Evolutionary conservation across 2,797 vertebrate genomes (phyloP).

Genomic region (Liasis olivaceus): DNA sequence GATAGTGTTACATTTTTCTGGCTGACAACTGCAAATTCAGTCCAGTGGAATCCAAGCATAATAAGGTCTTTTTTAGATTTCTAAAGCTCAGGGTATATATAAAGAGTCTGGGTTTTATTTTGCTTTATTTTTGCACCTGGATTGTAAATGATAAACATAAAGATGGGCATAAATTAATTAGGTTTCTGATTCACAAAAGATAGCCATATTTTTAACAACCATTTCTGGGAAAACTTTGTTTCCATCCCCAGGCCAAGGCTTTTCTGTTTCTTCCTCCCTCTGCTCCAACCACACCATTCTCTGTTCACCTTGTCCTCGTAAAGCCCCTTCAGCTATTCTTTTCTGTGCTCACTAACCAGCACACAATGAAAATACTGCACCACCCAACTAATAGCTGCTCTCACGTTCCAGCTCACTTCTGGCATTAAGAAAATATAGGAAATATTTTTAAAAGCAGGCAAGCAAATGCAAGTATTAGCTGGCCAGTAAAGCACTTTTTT

Average conservation of each 20-base stretch:
- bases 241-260: background rate
- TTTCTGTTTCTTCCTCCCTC: background rate
- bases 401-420: background rate
- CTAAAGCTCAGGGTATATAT: slow-evolving; percentile 10
- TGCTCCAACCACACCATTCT: background rate
- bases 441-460: background rate
- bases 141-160: background rate
- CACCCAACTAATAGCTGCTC: background rate
- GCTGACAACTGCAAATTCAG: slow-evolving; percentile 49
- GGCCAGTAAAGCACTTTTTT: background rate
- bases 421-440: background rate
- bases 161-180: background rate
- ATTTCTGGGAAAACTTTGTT: background rate
- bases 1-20: slow-evolving; percentile 44
- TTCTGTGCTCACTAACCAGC: background rate
- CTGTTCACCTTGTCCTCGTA: background rate
- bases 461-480: background rate
- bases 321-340: background rate
- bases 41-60: slow-evolving; percentile 11
- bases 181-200: background rate
- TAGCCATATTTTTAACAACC: background rate
- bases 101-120: background rate
- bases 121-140: slow-evolving; percentile 13
- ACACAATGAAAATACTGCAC: background rate
- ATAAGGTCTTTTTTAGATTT: slow-evolving; percentile 34